A percentile compares a stretch with the other conserved stretches of the same genome.
These are phyloP conservation scores for Microctonus hyperodae DNA, from an alignment of 2,888 invertebrate species.

Conservation along the genomic window DNA sequence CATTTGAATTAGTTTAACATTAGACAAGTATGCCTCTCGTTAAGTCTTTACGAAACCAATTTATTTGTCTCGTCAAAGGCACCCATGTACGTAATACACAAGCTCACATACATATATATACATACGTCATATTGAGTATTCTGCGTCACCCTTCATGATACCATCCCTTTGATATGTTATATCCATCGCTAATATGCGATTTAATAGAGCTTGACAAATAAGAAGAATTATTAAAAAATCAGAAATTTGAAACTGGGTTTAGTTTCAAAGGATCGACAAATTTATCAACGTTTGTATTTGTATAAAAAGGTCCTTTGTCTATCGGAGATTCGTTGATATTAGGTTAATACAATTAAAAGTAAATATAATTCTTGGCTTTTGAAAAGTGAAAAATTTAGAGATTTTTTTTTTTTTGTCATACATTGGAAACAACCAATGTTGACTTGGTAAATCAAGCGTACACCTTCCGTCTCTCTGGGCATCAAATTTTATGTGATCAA, in stretches of 20 bases:
- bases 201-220: not conserved
- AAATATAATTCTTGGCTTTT: not conserved
- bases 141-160: constrained; percentile 35
- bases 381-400: not conserved
- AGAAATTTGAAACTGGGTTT: not conserved
- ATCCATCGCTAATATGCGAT: constrained; percentile 4
- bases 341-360: too few relatives aligned
- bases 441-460: not conserved
- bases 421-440: constrained; percentile 5
- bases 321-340: too few relatives aligned
- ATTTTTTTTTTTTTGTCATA: not conserved
- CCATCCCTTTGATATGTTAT: constrained; percentile 31
- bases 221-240: not conserved
- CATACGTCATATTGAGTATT: not conserved
- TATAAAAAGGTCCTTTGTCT: too few relatives aligned
- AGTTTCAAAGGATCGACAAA: not conserved
- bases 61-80: constrained; percentile 55
- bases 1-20: not conserved
- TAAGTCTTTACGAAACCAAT: constrained; percentile 59
- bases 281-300: not conserved
- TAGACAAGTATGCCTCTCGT: constrained; percentile 42
- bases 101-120: constrained; percentile 44
- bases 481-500: not conserved
- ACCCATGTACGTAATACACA: constrained; percentile 38
- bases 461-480: not conserved